phyloP scores from a whole-genome alignment of 2,888 invertebrate species.

The Zele albiditarsus region DNA sequence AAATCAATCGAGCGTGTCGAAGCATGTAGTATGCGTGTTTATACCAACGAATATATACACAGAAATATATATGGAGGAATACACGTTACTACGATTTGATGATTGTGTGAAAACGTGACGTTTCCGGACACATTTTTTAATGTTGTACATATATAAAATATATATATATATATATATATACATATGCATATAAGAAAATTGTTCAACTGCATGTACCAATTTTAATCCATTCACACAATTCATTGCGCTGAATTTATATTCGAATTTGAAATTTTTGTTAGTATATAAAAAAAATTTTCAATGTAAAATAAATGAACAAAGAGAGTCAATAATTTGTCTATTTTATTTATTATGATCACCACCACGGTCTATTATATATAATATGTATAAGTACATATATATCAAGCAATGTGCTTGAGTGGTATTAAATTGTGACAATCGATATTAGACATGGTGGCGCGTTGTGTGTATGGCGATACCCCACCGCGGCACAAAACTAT shows the following conservation, averaged over 20 bases:
- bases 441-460: constrained; percentile 24
- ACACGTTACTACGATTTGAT: neutral
- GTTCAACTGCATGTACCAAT: neutral
- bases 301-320: too few species aligned
- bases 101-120: neutral
- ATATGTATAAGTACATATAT: neutral
- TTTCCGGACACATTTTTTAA: neutral
- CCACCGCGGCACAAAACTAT: constrained; percentile 9
- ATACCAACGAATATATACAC: neutral
- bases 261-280: too few species aligned
- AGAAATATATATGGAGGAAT: neutral
- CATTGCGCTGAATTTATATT: neutral
- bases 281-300: too few species aligned
- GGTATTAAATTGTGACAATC: constrained; percentile 18
- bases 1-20: constrained; percentile 33
- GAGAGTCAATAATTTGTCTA: too few species aligned
- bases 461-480: constrained; percentile 8
- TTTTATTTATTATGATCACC: neutral
- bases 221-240: neutral
- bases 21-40: constrained; percentile 3
- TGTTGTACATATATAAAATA: neutral
- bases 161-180: neutral
- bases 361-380: neutral
- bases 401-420: neutral
- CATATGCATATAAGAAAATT: neutral